Percentiles rank a stretch among this genome's conserved stretches.
phyloP scores from a whole-genome alignment of 2,888 invertebrate genomes.

The Leptopilina syphax region DNA sequence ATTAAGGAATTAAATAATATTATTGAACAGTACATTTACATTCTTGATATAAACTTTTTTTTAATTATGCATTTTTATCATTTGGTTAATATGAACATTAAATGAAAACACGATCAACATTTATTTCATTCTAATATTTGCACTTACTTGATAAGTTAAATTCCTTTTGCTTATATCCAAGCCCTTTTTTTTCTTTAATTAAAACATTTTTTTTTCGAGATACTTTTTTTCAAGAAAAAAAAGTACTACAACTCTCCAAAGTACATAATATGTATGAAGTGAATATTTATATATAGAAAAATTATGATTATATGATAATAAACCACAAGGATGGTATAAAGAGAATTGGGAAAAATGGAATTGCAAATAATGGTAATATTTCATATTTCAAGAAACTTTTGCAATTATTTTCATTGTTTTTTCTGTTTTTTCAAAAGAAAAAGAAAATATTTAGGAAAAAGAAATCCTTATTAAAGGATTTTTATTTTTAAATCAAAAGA shows the following conservation, averaged over 20 bases:
- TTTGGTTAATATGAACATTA: not conserved
- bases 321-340: not conserved
- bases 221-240: not conserved
- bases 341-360: not conserved
- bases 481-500: too few species aligned
- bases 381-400: slow-evolving; percentile 20
- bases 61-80: not conserved
- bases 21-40: too few species aligned
- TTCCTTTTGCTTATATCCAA: too few species aligned
- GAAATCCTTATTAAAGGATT: too few species aligned
- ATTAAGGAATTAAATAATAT: not conserved
- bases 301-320: slow-evolving; percentile 13
- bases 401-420: slow-evolving; percentile 24
- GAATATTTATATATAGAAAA: slow-evolving; percentile 4
- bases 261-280: slow-evolving; percentile 5
- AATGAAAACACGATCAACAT: too few species aligned
- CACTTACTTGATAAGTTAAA: too few species aligned
- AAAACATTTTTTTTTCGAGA: too few species aligned
- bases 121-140: too few species aligned
- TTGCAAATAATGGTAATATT: not conserved
- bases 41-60: too few species aligned
- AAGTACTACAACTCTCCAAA: slow-evolving; percentile 21
- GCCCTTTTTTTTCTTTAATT: too few species aligned
- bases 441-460: too few species aligned
- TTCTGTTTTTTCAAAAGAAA: not conserved